Evolutionary conservation across 2,113 vertebrate genomes (phyloP), one percentile per base, ranked within the genome.

Genomic region (Osmerus mordax): DNA sequence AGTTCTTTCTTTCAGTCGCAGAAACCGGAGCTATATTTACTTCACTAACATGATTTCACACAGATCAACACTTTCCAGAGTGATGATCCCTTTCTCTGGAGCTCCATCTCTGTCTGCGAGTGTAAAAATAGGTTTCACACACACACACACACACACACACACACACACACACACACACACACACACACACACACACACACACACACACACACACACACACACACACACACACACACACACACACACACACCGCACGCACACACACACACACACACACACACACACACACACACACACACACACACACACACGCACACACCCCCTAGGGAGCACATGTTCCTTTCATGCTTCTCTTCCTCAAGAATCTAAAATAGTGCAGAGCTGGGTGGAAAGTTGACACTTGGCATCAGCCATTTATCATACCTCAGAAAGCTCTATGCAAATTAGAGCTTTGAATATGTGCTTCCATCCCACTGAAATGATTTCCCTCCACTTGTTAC

Each of bases 51-150:
- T 72, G 60, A 75, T 63, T 77, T 72, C 52, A 65, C 61, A 65
- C 55, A 47, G 29, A 65, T 62, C 58, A 78, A 73, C 72, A 59
- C 16, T 65, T 62, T 69, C 54, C 61, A 60, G 53, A 36, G 16
- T 72, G 53, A 63, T 69, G 28, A 59, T 76, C 72, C 41, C 75
- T 78, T 47, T 75, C 61, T 71, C 55, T 74, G 41, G 6, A 56
- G 54, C 54, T 21, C 18, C 47, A 61, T 67, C 66, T 58, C 65
- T 70, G 53, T 70, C 67, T 67, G n/a, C 36, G 21, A 23, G 65
- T 74, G 29, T 78, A 78, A 73, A 78, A 78, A 75, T 81, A 81
- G 65, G 66, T 41, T 29, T 14, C 15, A 4, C 60, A 4, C 58
- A 67, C 41, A 11, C 41, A 47, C 41, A 47, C 41, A 12, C 41